These are phyloP conservation scores for Bombus huntii DNA, from an alignment of 1,140 invertebrate species.

Conservation along the genomic window DNA sequence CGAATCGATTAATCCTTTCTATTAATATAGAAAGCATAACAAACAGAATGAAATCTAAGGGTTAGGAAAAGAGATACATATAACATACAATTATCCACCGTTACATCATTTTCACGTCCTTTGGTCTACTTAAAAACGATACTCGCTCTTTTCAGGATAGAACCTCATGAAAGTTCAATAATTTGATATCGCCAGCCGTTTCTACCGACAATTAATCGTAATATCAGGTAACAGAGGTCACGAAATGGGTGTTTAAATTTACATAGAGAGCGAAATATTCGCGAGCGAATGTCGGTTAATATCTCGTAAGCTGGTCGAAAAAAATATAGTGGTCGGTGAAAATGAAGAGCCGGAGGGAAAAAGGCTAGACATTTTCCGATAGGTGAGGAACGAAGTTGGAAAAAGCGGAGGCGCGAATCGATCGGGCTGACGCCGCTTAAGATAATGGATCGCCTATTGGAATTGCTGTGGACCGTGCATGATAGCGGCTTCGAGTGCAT, in stretches of 20 bases:
- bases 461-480: conserved; percentile 61
- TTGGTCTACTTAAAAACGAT: neutral
- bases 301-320: conserved; percentile 25
- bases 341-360: neutral
- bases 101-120: neutral
- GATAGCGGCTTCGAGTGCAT: conserved; percentile 59
- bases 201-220: conserved; percentile 43
- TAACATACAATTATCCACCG: too few species aligned
- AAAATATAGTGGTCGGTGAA: conserved; percentile 22
- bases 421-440: conserved; percentile 62
- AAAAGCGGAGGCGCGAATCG: conserved; percentile 55
- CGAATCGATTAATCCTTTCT: too few species aligned
- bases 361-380: neutral
- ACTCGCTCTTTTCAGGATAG: neutral
- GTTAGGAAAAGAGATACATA: too few species aligned
- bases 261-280: conserved; percentile 48
- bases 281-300: conserved; percentile 20
- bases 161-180: too few species aligned
- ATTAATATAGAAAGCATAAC: too few species aligned
- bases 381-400: conserved; percentile 26
- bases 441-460: conserved; percentile 70
- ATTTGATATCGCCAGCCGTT: too few species aligned
- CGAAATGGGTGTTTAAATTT: conserved; percentile 7
- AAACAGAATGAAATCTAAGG: too few species aligned
- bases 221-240: neutral